phyloP scores from a whole-genome alignment of 2,113 vertebrate genomes.

The Mystacornis crossleyi region DNA sequence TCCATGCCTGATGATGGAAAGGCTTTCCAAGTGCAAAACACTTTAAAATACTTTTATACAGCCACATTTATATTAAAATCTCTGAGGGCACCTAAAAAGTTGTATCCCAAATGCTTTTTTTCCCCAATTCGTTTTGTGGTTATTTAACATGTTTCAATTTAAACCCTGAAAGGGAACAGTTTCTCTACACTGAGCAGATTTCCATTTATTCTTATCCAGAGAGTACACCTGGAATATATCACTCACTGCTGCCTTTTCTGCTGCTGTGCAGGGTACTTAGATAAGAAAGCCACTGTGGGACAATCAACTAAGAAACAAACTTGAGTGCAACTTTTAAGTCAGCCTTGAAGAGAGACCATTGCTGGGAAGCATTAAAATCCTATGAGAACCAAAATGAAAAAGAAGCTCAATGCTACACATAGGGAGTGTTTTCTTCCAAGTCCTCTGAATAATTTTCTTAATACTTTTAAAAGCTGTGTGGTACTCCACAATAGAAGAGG shows the following conservation, averaged over 20 bases:
- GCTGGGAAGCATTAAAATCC: constrained; percentile 38
- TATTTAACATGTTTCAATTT: background rate
- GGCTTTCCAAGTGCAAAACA: background rate
- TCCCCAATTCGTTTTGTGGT: background rate
- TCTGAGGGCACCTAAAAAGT: background rate
- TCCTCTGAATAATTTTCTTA: constrained; percentile 40
- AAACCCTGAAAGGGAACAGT: background rate
- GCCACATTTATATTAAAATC: background rate
- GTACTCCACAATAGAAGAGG: background rate
- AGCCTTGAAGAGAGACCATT: constrained; percentile 26
- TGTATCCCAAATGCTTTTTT: background rate
- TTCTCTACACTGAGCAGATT: background rate
- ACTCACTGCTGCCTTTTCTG: background rate
- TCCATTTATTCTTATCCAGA: background rate
- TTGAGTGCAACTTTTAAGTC: background rate
- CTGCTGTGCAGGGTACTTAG: background rate
- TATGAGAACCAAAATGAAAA: background rate
- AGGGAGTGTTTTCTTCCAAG: background rate
- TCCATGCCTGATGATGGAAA: background rate
- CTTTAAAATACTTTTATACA: background rate
- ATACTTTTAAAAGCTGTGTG: constrained; percentile 67
- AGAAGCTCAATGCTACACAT: background rate
- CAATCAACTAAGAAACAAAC: background rate
- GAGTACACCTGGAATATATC: background rate
- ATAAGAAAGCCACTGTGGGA: background rate